These are phyloP conservation scores for Sula dactylatra DNA, from an alignment of 2,113 vertebrate genomes.

Conservation along the genomic window DNA sequence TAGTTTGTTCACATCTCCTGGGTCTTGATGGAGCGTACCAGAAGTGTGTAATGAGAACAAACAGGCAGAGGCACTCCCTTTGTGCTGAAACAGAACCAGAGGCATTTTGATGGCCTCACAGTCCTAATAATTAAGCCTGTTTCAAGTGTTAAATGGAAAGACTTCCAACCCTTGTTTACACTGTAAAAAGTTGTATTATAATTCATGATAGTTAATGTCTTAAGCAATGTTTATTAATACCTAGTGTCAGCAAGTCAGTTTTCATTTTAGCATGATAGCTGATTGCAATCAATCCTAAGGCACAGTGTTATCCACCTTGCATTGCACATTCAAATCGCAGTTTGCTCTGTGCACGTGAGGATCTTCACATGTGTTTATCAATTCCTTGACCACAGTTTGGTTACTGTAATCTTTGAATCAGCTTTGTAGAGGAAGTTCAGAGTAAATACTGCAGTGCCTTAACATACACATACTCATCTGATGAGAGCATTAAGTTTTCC, in stretches of 20 bases:
- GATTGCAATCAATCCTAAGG: not conserved
- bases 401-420: not conserved
- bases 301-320: not conserved
- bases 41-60: accelerated
- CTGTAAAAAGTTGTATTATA: not conserved
- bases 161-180: not conserved
- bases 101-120: not conserved
- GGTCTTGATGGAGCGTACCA: not conserved
- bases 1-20: not conserved
- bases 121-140: not conserved
- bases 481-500: not conserved
- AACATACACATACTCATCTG: accelerated
- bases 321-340: not conserved
- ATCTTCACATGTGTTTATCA: not conserved
- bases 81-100: not conserved
- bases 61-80: not conserved
- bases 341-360: not conserved
- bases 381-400: not conserved
- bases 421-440: not conserved
- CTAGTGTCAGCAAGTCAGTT: not conserved
- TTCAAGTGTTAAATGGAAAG: not conserved
- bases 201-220: not conserved
- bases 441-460: not conserved
- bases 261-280: not conserved
- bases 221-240: not conserved